These are phyloP conservation scores for Thymallus thymallus DNA, from an alignment of 2,113 vertebrate species.

Conservation along the genomic window DNA sequence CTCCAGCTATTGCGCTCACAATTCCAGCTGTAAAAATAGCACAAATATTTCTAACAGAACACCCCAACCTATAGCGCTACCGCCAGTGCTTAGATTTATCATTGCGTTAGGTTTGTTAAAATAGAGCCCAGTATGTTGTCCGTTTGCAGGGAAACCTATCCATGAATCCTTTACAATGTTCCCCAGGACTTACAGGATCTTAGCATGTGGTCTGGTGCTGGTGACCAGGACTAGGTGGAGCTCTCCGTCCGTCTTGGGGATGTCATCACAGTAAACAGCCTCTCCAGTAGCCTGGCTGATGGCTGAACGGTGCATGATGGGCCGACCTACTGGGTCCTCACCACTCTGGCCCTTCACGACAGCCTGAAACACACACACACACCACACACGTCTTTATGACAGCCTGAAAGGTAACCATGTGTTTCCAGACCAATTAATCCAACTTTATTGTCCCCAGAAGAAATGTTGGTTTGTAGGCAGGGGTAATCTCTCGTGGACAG, in stretches of 20 bases:
- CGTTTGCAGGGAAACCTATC: conserved; percentile 13
- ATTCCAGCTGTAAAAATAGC: too few species aligned
- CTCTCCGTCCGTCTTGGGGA: conserved; percentile 80
- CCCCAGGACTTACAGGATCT: conserved; percentile 72
- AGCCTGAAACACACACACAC: conserved; percentile 38
- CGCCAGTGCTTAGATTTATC: too few species aligned
- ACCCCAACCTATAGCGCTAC: too few species aligned
- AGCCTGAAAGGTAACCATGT: conserved; percentile 38
- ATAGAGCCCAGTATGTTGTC: too few species aligned
- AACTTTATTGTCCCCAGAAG: too few species aligned
- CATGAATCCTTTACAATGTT: conserved; percentile 49
- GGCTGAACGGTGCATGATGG: conserved; percentile 84
- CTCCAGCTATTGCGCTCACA: too few species aligned
- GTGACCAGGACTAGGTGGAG: conserved; percentile 83
- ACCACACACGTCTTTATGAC: conserved; percentile 25
- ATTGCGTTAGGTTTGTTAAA: too few species aligned
- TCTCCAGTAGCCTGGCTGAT: conserved; percentile 87
- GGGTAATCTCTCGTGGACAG: too few species aligned
- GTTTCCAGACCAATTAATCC: too few species aligned
- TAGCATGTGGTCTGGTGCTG: conserved; percentile 83
- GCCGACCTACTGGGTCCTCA: conserved; percentile 84
- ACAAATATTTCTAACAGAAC: too few species aligned
- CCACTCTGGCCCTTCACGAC: conserved; percentile 66
- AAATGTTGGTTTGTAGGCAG: too few species aligned
- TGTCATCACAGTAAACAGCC: conserved; percentile 85